Evolutionary conservation across 2,888 invertebrate species (phyloP), one percentile per base, ranked within the genome.

Genomic region (Ennomos erosarius): DNA sequence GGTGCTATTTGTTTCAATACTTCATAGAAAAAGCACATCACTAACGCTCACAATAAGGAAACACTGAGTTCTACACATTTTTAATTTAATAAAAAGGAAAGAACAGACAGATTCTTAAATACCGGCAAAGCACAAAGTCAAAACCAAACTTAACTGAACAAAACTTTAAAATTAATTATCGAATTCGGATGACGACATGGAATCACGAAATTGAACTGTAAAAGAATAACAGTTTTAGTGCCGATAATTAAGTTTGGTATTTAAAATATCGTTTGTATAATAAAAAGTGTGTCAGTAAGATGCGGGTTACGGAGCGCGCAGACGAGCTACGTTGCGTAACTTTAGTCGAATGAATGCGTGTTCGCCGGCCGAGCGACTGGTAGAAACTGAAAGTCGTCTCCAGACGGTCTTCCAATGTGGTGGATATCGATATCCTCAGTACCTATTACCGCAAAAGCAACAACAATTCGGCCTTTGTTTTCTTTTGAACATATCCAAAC

Each of bases 301-400:
- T 86, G 84, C 89, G 86, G 87, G 88, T 46, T 75, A 75, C 81
- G 78, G 78, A 70, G 74, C 74, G 71, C 71, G 65, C 68, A 64
- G 35, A 58, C 51, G 42, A 51, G 36, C 39, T 39, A 54, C 26
- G 68, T 82, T 83, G 75, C 82, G 75, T 75, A 82, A 81, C 71
- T 16, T 16, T 16, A 16, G 1, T 65, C 74, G 69, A 64, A 74
- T 47, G 35, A 53, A 78, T 72, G 81, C 88, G 90, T 85, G 88
- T 75, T 80, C 68, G 65, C 86, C 68, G 67, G 63, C 70, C 82
- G 76, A 79, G 74, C 71, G 74, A 75, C 76, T 76, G 70, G 72
- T 73, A 73, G 88, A 90, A 90, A 91, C 91, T 91, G 90, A 91
- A 90, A 91, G 91, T 90, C 81, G 75, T 74, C 69, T 70, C 72